These are phyloP conservation scores for Tauraco erythrolophus DNA, from an alignment of 2,113 vertebrate species.

Conservation along the genomic window DNA sequence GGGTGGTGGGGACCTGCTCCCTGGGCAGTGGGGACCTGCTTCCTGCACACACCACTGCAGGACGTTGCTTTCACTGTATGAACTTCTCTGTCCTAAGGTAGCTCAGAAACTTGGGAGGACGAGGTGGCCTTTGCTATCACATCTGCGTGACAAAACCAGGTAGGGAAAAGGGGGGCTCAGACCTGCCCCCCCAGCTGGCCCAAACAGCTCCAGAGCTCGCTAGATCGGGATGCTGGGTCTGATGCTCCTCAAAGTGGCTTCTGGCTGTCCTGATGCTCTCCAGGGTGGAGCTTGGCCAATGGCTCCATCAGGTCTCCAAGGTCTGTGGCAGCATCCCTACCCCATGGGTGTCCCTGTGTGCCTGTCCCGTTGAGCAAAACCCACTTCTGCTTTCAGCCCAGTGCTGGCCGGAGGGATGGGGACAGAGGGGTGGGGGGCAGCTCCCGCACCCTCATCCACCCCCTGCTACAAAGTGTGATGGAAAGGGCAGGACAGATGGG, in stretches of 20 bases:
- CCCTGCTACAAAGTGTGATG: background rate
- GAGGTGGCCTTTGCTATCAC: background rate
- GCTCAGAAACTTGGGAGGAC: background rate
- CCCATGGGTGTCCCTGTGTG: background rate
- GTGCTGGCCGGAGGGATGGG: background rate
- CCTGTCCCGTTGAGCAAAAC: background rate
- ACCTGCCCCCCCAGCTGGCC: background rate
- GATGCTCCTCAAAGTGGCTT: background rate
- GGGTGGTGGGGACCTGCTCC: background rate
- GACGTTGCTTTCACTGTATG: background rate
- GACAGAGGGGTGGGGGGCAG: background rate
- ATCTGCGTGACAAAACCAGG: background rate
- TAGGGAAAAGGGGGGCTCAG: background rate
- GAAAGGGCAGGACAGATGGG: background rate
- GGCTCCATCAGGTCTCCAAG: background rate
- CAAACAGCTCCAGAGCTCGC: background rate
- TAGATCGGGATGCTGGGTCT: background rate
- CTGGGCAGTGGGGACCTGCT: background rate
- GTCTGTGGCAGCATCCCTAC: background rate
- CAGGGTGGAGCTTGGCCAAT: background rate
- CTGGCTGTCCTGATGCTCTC: background rate
- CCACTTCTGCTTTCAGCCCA: background rate
- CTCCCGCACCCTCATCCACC: background rate
- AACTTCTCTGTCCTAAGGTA: background rate
- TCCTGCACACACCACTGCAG: rapidly evolving